Conservation (phyloP, 2,888 invertebrate genomes). For the Poecilus cupreus region DNA sequence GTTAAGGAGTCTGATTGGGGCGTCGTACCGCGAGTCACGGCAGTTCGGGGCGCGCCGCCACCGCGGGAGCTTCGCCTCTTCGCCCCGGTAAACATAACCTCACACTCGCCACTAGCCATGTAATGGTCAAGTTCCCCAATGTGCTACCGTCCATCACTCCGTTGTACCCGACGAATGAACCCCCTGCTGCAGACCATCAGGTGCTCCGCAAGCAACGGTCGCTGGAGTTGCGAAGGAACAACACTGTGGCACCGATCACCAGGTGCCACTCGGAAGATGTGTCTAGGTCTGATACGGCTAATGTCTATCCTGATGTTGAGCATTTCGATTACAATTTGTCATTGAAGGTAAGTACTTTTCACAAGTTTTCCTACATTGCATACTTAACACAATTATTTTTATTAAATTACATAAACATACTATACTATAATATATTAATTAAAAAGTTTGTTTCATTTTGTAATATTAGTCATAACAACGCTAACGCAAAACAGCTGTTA, state of each 20-base stretch:
- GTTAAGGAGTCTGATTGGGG: conserved; percentile 53
- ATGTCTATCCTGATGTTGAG: neutral
- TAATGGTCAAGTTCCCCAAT: conserved; percentile 63
- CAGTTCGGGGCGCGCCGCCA: conserved; percentile 50
- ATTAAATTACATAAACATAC: too few species aligned
- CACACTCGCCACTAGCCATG: conserved; percentile 26
- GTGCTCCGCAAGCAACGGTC: conserved; percentile 42
- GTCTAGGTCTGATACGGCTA: neutral
- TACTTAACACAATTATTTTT: too few species aligned
- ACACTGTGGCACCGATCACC: conserved; percentile 49
- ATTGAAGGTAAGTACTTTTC: conserved; percentile 30
- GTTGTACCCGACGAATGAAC: conserved; percentile 59
- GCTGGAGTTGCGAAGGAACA: conserved; percentile 36
- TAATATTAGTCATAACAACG: too few species aligned
- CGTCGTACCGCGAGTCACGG: conserved; percentile 37
- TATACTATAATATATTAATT: too few species aligned
- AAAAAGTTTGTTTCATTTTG: too few species aligned
- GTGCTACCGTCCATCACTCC: conserved; percentile 61
- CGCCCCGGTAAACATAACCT: neutral
- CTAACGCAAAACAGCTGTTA: too few species aligned
- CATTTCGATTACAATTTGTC: conserved; percentile 17
- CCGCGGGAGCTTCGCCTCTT: conserved; percentile 19
- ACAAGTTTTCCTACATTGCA: too few species aligned
- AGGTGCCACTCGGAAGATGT: conserved; percentile 50
- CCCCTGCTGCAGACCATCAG: neutral